Percentiles rank a stretch among this genome's conserved stretches.
These are phyloP conservation scores for Anolis carolinensis DNA, from an alignment of 2,113 vertebrate genomes.

Conservation along the genomic window DNA sequence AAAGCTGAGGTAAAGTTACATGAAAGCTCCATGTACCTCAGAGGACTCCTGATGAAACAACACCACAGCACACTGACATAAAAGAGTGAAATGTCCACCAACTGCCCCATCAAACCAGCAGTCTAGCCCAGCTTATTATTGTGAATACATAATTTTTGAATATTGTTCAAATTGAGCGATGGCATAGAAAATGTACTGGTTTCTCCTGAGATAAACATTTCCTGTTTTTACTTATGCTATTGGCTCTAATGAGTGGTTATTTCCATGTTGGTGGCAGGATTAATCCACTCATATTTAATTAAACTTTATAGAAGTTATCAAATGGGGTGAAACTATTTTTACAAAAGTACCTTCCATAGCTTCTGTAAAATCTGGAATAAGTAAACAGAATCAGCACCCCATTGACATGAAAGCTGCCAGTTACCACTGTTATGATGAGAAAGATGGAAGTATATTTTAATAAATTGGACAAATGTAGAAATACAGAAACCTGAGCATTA, in stretches of 20 bases:
- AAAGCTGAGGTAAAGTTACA: not conserved
- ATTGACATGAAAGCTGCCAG: not conserved
- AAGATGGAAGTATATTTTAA: not conserved
- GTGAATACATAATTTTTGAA: not conserved
- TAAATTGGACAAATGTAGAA: not conserved
- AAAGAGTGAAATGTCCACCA: not conserved
- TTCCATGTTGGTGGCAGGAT: not conserved
- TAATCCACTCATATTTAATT: not conserved
- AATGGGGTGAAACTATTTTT: not conserved
- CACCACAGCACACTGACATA: not conserved
- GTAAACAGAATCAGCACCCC: not conserved
- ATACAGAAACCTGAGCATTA: not conserved
- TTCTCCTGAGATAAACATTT: not conserved
- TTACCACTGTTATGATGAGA: not conserved
- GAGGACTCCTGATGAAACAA: not conserved
- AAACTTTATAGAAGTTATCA: not conserved
- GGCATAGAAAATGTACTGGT: not conserved
- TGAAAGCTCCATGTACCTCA: not conserved
- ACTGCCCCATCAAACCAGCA: not conserved
- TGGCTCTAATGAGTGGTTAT: not conserved
- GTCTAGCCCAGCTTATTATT: not conserved
- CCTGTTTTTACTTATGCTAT: too few relatives aligned
- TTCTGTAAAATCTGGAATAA: not conserved
- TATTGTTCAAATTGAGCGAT: not conserved
- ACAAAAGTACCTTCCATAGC: not conserved